phyloP scores from a whole-genome alignment of 2,113 vertebrate species.

The Pandion haliaetus region DNA sequence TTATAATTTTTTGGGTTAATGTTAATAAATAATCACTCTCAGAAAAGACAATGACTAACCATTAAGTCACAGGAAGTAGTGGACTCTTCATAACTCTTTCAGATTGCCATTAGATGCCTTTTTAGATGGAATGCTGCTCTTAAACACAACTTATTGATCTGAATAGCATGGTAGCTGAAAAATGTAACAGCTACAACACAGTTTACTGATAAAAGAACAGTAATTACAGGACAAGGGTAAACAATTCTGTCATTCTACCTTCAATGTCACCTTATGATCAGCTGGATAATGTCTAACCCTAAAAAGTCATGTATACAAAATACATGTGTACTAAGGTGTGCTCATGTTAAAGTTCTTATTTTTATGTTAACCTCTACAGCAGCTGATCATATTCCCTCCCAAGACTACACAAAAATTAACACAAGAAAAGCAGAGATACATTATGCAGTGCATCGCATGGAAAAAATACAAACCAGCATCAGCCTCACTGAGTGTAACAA shows the following conservation, averaged over 20 bases:
- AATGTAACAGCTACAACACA: neutral
- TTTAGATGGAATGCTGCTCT: neutral
- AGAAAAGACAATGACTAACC: neutral
- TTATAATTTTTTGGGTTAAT: neutral
- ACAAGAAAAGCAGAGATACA: neutral
- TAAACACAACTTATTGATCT: neutral
- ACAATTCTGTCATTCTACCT: neutral
- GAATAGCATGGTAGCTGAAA: neutral
- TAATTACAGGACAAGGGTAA: neutral
- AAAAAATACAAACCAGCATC: neutral
- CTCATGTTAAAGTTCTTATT: neutral
- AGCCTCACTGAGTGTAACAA: neutral
- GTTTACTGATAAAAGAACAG: neutral
- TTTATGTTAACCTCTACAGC: neutral
- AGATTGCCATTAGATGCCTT: neutral
- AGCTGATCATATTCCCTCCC: neutral
- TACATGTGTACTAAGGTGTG: neutral
- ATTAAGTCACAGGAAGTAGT: neutral
- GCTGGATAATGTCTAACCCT: neutral
- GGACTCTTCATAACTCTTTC: neutral
- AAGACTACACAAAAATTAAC: neutral
- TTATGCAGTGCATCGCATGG: rapidly evolving
- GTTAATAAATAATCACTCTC: neutral
- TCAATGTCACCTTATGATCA: neutral
- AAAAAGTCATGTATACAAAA: neutral